A percentile compares a stretch with the other conserved stretches of the same genome.
These are phyloP conservation scores for Archips crataeganus DNA, from an alignment of 2,888 invertebrate genomes.

Conservation along the genomic window DNA sequence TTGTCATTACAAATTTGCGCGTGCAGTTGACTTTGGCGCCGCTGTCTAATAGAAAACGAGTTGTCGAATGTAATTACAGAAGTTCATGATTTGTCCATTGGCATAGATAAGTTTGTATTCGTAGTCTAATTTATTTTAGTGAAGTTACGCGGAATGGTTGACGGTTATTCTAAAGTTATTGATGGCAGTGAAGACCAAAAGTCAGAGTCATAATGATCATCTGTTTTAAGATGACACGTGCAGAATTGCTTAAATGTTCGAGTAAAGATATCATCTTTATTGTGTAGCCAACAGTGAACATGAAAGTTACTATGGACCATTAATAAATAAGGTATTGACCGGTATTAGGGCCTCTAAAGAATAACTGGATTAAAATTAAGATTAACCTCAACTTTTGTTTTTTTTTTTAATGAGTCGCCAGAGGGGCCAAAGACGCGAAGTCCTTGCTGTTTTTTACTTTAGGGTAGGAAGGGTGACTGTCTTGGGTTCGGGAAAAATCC, in stretches of 20 bases:
- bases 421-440: too few species aligned
- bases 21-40: background rate
- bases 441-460: too few species aligned
- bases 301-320: background rate
- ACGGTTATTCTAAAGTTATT: conserved; percentile 4
- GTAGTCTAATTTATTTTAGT: conserved; percentile 1
- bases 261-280: background rate
- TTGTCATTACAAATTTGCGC: background rate
- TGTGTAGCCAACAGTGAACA: background rate
- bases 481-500: too few species aligned
- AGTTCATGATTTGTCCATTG: background rate
- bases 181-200: background rate
- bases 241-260: background rate
- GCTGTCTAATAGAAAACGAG: background rate
- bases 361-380: too few species aligned
- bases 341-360: too few species aligned
- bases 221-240: background rate
- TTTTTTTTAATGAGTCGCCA: too few species aligned
- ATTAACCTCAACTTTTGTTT: too few species aligned
- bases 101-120: background rate
- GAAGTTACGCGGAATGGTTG: background rate
- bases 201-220: background rate
- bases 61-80: background rate
- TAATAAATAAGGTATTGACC: too few species aligned
- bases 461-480: too few species aligned